These are phyloP conservation scores for Oscheius sp. DNA, from an alignment of 1,140 invertebrate species.

Conservation along the genomic window DNA sequence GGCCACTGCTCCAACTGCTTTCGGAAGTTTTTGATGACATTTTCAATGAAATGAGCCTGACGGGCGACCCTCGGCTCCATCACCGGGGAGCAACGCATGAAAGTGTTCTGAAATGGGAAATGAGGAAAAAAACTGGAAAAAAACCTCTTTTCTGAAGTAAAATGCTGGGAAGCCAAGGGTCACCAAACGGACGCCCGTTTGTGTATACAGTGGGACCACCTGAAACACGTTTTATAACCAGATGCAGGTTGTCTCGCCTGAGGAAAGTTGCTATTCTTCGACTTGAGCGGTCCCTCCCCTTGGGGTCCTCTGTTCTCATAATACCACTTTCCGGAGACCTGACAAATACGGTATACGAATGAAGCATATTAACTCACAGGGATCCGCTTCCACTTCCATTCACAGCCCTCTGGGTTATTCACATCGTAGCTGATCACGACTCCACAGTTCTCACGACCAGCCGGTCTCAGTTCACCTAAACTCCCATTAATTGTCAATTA, in stretches of 20 bases:
- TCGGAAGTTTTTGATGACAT: no score
- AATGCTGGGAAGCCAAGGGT: background rate
- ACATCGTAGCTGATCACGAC: background rate
- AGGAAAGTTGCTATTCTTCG: background rate
- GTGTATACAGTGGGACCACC: background rate
- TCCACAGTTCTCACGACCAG: background rate
- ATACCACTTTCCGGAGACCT: background rate
- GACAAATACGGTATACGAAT: background rate
- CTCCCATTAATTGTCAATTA: no score
- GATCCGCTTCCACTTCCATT: background rate
- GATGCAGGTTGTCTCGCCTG: no score
- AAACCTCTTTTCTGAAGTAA: background rate
- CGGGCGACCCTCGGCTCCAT: no score
- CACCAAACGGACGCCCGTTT: background rate
- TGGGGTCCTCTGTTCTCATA: background rate
- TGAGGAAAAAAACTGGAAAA: no score
- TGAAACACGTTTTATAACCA: no score
- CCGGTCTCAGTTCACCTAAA: background rate
- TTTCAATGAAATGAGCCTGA: no score
- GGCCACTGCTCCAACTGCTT: no score
- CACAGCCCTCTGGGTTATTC: background rate
- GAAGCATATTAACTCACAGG: background rate
- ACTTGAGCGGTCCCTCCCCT: background rate
- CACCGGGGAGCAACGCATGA: no score
- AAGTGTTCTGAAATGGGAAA: no score